Base-by-base conservation (phyloP, 2,113 vertebrate genomes). In the Reinhardtius hippoglossoides region DNA sequence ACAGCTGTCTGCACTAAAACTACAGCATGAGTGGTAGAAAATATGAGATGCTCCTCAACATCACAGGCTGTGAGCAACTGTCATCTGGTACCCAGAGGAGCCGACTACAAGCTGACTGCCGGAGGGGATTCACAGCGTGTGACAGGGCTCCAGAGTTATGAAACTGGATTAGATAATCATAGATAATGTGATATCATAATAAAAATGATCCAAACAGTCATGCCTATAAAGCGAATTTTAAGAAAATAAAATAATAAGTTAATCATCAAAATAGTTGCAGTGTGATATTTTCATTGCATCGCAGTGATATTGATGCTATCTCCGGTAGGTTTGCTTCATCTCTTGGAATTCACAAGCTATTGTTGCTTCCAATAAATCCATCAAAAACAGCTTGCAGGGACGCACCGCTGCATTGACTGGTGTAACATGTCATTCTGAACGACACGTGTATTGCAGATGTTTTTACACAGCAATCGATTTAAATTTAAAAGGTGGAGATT, bases 1-100 rank as follows among this genome's bases (percentile, higher is more conserved):
- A 63, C 83, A 85, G 87, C 81, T 84, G 77, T 71, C 55, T 74
- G 63, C 62, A 76, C 78, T 83, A 76, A 77, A 84, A 88, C 67
- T 55, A 63, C 52, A 52, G 58, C 55, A 62, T 24, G 76, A 61
- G 79, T 61, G 76, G 68, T 74, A 82, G 54, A 85, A 71, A 86
- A 83, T 62, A 71, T 69, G 58, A 81, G 67, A 83, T 80, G 66
- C 46, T 85, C 62, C 55, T 70, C 62, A 46, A 72, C 76, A 85
- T 88, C 74, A 31, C 31, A 65, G 48, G 80, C 42, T 63, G 61
- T 26, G 42, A 79, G 64, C n/a, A 23, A 76, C 10, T 37, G 40
- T 78, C 81, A 75, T 89, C 71, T 70, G 55, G 50, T 61, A 58
- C 56, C 55, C 56, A 52, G 48, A 15, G 56, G 42, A 74, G 31